These are phyloP conservation scores for Cephus spinipes DNA, from an alignment of 2,888 invertebrate species.

Conservation along the genomic window DNA sequence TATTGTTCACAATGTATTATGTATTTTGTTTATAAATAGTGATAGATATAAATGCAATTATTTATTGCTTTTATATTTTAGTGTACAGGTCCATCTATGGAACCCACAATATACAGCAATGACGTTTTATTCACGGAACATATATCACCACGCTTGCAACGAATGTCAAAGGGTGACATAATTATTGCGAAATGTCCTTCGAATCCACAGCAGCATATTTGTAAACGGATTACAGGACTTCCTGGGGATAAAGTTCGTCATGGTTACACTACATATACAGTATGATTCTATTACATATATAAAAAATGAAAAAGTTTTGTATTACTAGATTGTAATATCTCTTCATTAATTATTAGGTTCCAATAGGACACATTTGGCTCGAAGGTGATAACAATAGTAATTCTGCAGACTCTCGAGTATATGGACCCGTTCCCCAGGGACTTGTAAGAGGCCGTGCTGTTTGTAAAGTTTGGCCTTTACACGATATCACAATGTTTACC, in stretches of 20 bases:
- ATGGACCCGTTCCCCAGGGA: constrained; percentile 90
- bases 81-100: constrained; percentile 95
- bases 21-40: constrained; percentile 11
- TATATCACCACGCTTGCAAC: constrained; percentile 75
- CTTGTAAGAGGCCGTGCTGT: constrained; percentile 85
- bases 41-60: constrained; percentile 20
- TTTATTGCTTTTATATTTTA: constrained; percentile 63
- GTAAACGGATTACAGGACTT: constrained; percentile 84
- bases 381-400: constrained; percentile 90
- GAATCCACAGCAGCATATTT: constrained; percentile 84
- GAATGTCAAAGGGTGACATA: constrained; percentile 82
- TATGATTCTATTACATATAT: constrained; percentile 33
- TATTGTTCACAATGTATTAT: constrained; percentile 10
- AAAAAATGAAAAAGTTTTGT: not conserved
- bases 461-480: constrained; percentile 82
- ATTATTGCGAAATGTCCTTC: constrained; percentile 85
- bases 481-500: constrained; percentile 54
- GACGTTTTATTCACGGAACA: constrained; percentile 88
- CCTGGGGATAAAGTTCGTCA: constrained; percentile 78
- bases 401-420: constrained; percentile 88
- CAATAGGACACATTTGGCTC: constrained; percentile 89
- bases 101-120: constrained; percentile 86
- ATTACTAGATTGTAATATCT: not conserved
- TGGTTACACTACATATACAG: constrained; percentile 49
- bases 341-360: constrained; percentile 68